Base-by-base conservation (phyloP, 2,113 vertebrate species). In the mouse (Mus musculus) region DNA sequence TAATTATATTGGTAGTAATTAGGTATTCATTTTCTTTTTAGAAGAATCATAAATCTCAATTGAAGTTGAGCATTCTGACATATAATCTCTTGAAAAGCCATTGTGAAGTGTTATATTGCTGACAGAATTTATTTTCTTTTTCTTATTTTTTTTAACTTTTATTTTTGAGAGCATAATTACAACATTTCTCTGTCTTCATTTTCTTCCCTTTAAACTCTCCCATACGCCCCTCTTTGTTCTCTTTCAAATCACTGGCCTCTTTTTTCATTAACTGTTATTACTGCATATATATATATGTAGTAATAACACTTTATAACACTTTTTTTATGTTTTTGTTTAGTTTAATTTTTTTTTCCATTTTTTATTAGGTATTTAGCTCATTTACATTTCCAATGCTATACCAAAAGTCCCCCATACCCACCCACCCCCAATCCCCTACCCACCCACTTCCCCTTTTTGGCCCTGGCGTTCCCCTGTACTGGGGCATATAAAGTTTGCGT, bases 41-140 rank as follows among this genome's bases (percentile, higher is more conserved):
- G 19, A 93, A 90, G 76, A 88, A 92, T 80, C 10, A 46, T 33
- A 91, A 61, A 22, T 69, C 87, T 90, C 86, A 90, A 63, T 73
- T 59, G 16, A 90, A 80, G 49, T 39, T 65, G 20, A 77, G 4
- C 22, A 42, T 54, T 72, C 20, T 82, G 0, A 36, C 82, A 71
- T 26, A 73, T 33, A 78, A 56, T 76, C 7, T 71, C 65, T 72
- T 80, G 8, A 7, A 52, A 1, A 85, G 56, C 80, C 19, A n/a
- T 81, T 91, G 5, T 42, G 13, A 93, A 94, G 52, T 92, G 5
- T 26, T 22, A 46, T 16, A 2, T 54, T 90, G 30, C 82, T 93
- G 28, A 9, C 0, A 95, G 4, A 95, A 90, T 81, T 89, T 63
- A 81, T 75, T 65, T 75, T 59, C 9, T 42, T 26, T 4, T 28